Base-by-base conservation (phyloP, 2,113 vertebrate genomes). In the Callipepla californica region DNA sequence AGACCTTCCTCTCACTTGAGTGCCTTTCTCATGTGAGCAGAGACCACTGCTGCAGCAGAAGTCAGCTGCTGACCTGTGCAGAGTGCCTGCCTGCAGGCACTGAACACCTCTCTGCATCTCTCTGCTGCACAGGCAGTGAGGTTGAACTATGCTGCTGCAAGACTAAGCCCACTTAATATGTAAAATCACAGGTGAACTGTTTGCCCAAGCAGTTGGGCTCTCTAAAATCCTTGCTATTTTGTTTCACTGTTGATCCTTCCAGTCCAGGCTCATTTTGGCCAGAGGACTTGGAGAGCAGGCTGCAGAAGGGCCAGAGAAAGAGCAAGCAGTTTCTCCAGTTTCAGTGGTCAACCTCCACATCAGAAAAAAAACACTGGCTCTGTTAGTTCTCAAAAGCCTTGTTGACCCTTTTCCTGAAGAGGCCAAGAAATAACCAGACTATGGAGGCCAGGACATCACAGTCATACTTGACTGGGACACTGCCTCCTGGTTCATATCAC, bases 41-140 rank as follows among this genome's bases (percentile, higher is more conserved):
- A 36, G 34, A 50, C 4, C 0, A 0, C 14, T 26, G 30, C 1
- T 0, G 3, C 44, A 57, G 59, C 75, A 92, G 66, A 62, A 78
- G 66, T 13, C 57, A 36, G 69, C 17, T 6, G 5, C 50, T 53
- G 61, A 18, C 34, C 32, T 3, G 1, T 8, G 5, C 40, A 32
- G n/a, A 32, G 36, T 4, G 2, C 26, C 81, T 1, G 0, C 36
- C 4, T 2, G 18, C 2, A 0, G 10, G 58, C 16, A 48, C 32
- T 11, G 44, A 42, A 26, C 0, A 0, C 9, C 28, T 25, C 68
- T 38, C 18, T 13, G 38, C 44, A 63, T 73, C 79, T 73, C 26
- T 44, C 42, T 40, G 38, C 16, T 85, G 44, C 62, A 26, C 9
- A 11, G 38, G 22, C 70, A 89, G 50, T 28, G 40, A 81, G 48